Percentiles rank a stretch among this genome's conserved stretches.
Evolutionary conservation across 2,113 vertebrate genomes (phyloP).

Genomic region (Hucho hucho): DNA sequence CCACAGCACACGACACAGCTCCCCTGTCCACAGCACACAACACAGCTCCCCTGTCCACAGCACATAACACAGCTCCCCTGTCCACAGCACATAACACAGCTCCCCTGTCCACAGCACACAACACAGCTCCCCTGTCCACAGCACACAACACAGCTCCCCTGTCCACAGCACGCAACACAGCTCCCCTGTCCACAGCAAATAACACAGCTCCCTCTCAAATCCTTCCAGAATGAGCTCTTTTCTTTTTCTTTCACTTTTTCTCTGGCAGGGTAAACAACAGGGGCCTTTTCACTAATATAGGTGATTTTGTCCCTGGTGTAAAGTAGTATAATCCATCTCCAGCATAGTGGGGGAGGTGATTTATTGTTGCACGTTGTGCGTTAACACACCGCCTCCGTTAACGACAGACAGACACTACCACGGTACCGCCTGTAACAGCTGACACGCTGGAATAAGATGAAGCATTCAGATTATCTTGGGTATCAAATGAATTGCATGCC

Average conservation of each 20-base stretch:
- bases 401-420: constrained; percentile 43
- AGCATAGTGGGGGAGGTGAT: constrained; percentile 40
- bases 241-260: constrained; percentile 1
- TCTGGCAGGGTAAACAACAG: constrained; percentile 1
- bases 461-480: constrained; percentile 62
- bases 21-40: no score
- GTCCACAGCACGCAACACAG: background rate
- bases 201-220: background rate
- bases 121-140: no score
- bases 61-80: no score
- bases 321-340: constrained; percentile 57
- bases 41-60: no score
- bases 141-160: no score
- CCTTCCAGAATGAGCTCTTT: constrained; percentile 27
- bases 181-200: background rate
- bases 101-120: no score
- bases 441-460: constrained; percentile 53
- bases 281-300: constrained; percentile 61
- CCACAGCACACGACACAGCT: no score
- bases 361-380: constrained; percentile 36
- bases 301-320: constrained; percentile 59
- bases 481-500: constrained; percentile 59
- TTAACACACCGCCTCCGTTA: constrained; percentile 45
- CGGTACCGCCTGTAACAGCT: constrained; percentile 46
- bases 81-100: no score